Evolutionary conservation across 2,888 invertebrate species (phyloP), one percentile per base, ranked within the genome.

Genomic region (Himalopsyche tibetana): DNA sequence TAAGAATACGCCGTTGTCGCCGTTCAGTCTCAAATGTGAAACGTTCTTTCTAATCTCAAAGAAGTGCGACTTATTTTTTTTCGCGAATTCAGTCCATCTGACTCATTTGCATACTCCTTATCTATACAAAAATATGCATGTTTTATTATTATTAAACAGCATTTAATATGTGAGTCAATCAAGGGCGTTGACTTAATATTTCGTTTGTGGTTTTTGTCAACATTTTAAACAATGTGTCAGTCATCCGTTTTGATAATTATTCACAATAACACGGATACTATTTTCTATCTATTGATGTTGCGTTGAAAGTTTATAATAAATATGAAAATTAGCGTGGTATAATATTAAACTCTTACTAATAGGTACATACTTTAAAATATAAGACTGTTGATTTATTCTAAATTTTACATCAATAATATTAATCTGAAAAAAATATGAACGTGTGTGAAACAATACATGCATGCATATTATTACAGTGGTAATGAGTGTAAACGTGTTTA

Each of bases 121-220:
- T 74, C 28, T 5, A 12, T 74, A 38, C 36, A 11, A 19, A 36
- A 74, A 15, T 74, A 4, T 74, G 19, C 51, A 12, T 5, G 38
- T 38, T 11, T 74, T 36, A 12, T 74, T 19, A 1, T 11, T 74
- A 36, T 74, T 19, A 74, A 74, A 38, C 74, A 36, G 6, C n/a
- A 74, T 74, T 36, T 74, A 12, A 38, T 38, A 51, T 74, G 36
- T 74, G 74, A 74, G 74, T 74, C 74, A 74, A 36, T 11, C 36
- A 3, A 74, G 74, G 19, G 74, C 74, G 36, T 74, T 74, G 74
- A 74, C 74, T 36, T 51, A 51, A 12, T 74, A 38, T 63, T 74
- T 74, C 11, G 74, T 19, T 74, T 74, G 74, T 74, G 74, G 74
- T 74, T 74, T 74, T 74, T 74, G 74, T 74, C 74, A 74, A 74